phyloP scores from a whole-genome alignment of 1,140 invertebrate species.

The Gonioctena quinquepunctata region DNA sequence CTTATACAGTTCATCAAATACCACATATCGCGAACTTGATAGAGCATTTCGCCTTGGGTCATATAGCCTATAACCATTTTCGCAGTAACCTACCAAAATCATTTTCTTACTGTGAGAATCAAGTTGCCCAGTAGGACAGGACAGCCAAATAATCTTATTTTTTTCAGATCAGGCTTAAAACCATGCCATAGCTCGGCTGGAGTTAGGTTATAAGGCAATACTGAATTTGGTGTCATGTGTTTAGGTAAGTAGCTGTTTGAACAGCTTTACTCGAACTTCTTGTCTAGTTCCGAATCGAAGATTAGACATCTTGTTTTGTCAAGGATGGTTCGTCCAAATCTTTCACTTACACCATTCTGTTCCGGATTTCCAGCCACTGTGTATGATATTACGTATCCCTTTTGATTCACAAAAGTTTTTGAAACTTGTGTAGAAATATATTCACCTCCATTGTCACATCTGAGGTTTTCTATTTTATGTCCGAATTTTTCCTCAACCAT shows the following conservation, averaged over 20 bases:
- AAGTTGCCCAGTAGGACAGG: conserved; percentile 31
- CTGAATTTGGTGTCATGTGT: conserved; percentile 45
- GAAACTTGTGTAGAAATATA: conserved; percentile 35
- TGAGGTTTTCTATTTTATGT: conserved; percentile 42
- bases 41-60: conserved; percentile 35
- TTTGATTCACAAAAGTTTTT: conserved; percentile 36
- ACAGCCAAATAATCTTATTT: conserved; percentile 49
- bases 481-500: conserved; percentile 42
- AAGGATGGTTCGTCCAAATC: conserved; percentile 53
- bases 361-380: conserved; percentile 49
- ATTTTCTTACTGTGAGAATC: conserved; percentile 30
- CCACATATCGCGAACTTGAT: conserved; percentile 41
- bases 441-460: conserved; percentile 44
- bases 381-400: conserved; percentile 33
- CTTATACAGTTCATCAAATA: conserved; percentile 43
- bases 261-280: conserved; percentile 54
- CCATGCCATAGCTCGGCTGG: conserved; percentile 34
- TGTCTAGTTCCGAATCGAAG: conserved; percentile 40
- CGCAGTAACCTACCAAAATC: conserved; percentile 32
- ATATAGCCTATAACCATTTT: conserved; percentile 36
- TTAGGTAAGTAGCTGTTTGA: conserved; percentile 55
- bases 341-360: conserved; percentile 56
- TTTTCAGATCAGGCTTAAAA: conserved; percentile 23
- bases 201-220: conserved; percentile 16
- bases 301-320: conserved; percentile 53